These are phyloP conservation scores for Bilobella aurantiaca DNA, from an alignment of 1,140 invertebrate species.

Conservation along the genomic window DNA sequence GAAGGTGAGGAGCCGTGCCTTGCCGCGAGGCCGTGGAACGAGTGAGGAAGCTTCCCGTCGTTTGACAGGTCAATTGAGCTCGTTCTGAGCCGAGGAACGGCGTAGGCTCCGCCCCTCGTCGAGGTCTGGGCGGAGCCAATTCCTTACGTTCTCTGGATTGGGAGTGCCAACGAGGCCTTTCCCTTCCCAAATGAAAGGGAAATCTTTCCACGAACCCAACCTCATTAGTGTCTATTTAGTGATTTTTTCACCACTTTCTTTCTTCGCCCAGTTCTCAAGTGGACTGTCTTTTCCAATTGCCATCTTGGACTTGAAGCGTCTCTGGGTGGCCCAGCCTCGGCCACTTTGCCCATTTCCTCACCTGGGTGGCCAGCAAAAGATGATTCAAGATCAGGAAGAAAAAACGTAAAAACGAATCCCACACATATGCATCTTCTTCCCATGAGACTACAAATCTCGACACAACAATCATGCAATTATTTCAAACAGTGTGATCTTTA, in stretches of 20 bases:
- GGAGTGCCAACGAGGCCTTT: neutral
- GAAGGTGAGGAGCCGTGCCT: neutral
- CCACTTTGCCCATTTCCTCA: conserved; percentile 9
- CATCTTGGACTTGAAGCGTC: conserved; percentile 19
- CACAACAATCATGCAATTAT: neutral
- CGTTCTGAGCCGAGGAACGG: conserved; percentile 17
- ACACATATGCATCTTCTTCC: neutral
- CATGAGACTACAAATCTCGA: neutral
- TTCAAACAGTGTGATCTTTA: neutral
- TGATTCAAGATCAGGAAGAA: neutral
- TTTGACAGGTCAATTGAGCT: conserved; percentile 35
- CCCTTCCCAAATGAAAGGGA: neutral
- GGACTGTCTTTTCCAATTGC: conserved; percentile 1
- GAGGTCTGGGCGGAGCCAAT: conserved; percentile 25
- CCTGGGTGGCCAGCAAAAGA: conserved; percentile 35
- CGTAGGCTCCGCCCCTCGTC: conserved; percentile 23
- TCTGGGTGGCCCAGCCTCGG: conserved; percentile 30
- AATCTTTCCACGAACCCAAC: conserved; percentile 3
- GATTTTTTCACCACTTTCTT: conserved; percentile 21
- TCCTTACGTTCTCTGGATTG: conserved; percentile 19
- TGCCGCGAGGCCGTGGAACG: neutral
- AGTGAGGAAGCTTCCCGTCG: conserved; percentile 16
- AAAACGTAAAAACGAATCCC: neutral
- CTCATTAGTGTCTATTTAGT: conserved; percentile 37
- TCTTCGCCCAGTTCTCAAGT: neutral